A percentile compares a stretch with the other conserved stretches of the same genome.
Evolutionary conservation across 2,888 invertebrate genomes (phyloP).

Genomic region (Julus scandinavius): DNA sequence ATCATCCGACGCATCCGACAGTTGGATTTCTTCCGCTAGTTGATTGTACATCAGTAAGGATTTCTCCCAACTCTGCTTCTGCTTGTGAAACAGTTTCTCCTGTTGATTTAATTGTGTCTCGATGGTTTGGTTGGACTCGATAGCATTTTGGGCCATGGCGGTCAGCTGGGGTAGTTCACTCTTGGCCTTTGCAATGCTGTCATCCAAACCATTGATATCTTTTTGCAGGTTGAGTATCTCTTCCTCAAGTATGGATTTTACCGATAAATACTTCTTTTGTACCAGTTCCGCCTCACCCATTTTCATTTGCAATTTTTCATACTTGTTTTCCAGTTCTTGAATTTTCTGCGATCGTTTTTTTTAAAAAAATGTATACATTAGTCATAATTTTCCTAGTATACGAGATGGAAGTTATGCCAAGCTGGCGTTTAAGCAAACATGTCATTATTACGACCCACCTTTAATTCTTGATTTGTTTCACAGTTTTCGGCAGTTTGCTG

Average conservation of each 20-base stretch:
- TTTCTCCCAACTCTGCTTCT: constrained; percentile 53
- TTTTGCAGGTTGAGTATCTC: constrained; percentile 53
- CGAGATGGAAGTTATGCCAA: no score
- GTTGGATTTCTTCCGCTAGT: constrained; percentile 40
- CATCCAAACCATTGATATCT: constrained; percentile 41
- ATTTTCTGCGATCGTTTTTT: constrained; percentile 29
- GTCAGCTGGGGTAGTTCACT: constrained; percentile 43
- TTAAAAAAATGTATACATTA: background rate
- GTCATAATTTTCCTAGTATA: no score
- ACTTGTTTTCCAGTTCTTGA: constrained; percentile 55
- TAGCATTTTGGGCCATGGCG: constrained; percentile 40
- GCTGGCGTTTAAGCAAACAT: background rate
- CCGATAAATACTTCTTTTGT: constrained; percentile 50
- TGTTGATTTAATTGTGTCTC: constrained; percentile 31
- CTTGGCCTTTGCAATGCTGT: constrained; percentile 41
- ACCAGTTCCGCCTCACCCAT: constrained; percentile 52
- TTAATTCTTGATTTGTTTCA: background rate
- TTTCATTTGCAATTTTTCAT: constrained; percentile 55
- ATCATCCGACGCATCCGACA: constrained; percentile 22
- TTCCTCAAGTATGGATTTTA: constrained; percentile 42
- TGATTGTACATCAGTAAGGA: constrained; percentile 45
- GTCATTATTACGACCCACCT: background rate
- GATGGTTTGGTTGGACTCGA: constrained; percentile 41
- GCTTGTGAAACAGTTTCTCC: constrained; percentile 48
- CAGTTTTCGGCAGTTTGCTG: background rate